Percentiles rank a stretch among this genome's conserved stretches.
These are phyloP conservation scores for Magallana gigas DNA, from an alignment of 1,140 invertebrate genomes.

Conservation along the genomic window DNA sequence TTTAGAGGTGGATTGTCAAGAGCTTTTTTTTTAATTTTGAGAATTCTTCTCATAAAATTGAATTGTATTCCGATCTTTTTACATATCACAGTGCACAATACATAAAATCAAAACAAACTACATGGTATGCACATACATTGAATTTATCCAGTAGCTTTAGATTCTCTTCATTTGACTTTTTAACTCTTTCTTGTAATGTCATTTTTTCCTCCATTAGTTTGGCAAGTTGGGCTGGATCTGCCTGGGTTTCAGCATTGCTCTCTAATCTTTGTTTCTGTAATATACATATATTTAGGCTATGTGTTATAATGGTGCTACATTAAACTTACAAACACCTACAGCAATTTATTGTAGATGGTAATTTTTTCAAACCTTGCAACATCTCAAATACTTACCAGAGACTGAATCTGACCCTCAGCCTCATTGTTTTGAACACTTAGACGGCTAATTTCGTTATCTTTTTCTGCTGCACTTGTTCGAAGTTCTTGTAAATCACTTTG, in stretches of 20 bases:
- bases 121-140: conserved; percentile 62
- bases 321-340: too few species aligned
- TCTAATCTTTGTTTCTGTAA: conserved; percentile 52
- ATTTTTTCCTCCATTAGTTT: conserved; percentile 69
- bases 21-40: not conserved
- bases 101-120: too few species aligned
- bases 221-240: conserved; percentile 59
- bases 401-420: conserved; percentile 42
- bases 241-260: conserved; percentile 16
- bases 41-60: not conserved
- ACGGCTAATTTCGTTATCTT: conserved; percentile 51
- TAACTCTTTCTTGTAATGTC: conserved; percentile 71
- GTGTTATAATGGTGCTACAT: too few species aligned
- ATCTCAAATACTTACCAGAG: conserved; percentile 38
- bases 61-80: not conserved
- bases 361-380: too few species aligned
- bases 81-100: not conserved
- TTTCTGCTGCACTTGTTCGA: conserved; percentile 48
- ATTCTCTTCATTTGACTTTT: conserved; percentile 75
- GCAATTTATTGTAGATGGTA: too few species aligned
- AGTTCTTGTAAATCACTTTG: conserved; percentile 68
- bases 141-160: conserved; percentile 70
- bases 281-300: too few species aligned
- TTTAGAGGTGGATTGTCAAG: too few species aligned
- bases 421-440: conserved; percentile 53